Evolutionary conservation across 37 sponge, comb jelly and placozoan genomes (phyloP).

Genomic region (Oopsacas minuta): DNA sequence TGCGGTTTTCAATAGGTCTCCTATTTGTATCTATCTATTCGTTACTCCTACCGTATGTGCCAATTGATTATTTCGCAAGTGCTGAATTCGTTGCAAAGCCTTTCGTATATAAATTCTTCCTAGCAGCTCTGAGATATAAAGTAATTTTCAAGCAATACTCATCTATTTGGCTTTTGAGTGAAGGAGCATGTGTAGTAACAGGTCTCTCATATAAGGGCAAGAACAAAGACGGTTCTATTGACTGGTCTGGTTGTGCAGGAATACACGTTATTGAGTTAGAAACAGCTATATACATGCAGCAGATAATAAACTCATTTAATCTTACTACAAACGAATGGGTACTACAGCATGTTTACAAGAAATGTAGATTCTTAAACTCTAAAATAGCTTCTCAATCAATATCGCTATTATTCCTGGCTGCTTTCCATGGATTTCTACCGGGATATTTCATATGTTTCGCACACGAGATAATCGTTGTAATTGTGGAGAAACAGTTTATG

Average conservation of each 20-base stretch:
- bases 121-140: background rate
- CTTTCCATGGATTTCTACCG: background rate
- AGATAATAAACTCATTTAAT: constrained; percentile 53
- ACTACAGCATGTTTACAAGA: constrained; percentile 18
- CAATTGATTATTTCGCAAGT: constrained; percentile 2
- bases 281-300: constrained; percentile 21
- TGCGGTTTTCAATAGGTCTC: constrained; percentile 5
- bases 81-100: background rate
- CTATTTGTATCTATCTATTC: background rate
- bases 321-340: constrained; percentile 63
- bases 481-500: background rate
- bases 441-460: background rate
- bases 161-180: constrained; percentile 31
- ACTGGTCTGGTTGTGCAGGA: constrained; percentile 53
- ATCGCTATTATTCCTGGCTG: background rate
- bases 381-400: background rate
- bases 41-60: background rate
- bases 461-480: background rate
- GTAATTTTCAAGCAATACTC: background rate
- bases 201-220: constrained; percentile 54
- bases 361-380: background rate
- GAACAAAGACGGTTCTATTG: constrained; percentile 24
- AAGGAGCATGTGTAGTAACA: constrained; percentile 66
- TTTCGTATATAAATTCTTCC: background rate
- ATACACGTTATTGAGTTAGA: constrained; percentile 34